Evolutionary conservation across 2,888 invertebrate species (phyloP), one percentile per base, ranked within the genome.

Genomic region (Himalopsyche anomala): DNA sequence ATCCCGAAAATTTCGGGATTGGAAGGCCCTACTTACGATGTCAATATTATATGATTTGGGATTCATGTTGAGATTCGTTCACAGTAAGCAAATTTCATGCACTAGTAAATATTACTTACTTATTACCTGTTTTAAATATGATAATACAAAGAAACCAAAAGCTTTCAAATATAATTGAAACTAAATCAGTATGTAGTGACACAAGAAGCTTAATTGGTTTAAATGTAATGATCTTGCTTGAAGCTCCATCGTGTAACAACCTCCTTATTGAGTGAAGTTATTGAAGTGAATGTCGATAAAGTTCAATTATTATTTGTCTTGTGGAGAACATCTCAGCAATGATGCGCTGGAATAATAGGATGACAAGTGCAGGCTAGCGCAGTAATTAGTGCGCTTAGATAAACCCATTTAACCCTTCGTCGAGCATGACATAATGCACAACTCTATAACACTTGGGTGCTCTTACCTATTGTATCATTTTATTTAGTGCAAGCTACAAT

Each of bases 371-470:
- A 62, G 62, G 62, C 2, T 28, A 19, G 62, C 62, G 8, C 19
- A 62, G 62, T 62, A 62, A 62, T 62, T 62, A 62, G 19, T 62
- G 11, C 11, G 62, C 62, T 62, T 62, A 62, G 62, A 19, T 28
- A 28, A 62, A 19, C 6, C 19, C 19, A 62, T 19, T 62, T 19
- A 62, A 56, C 56, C n/a, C 19, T 19, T 56, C 17, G 62, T 28
- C 11, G 11, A 62, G 19, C 62, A 62, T 62, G 62, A 19, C 28
- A 62, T 8, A n/a, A 56, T n/a, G 19, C 28, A 62, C 62, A 19
- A 62, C 8, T 19, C 28, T 62, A 15, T 11, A 19, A 6, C 19
- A 28, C 19, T 9, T 19, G 19, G 28, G 19, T 62, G 62, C 19
- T 5, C 28, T 19, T 62, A 11, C 19, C 62, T 4, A 56, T 56